phyloP scores from a whole-genome alignment of 1,140 invertebrate genomes.

The Bombus pascuorum region DNA sequence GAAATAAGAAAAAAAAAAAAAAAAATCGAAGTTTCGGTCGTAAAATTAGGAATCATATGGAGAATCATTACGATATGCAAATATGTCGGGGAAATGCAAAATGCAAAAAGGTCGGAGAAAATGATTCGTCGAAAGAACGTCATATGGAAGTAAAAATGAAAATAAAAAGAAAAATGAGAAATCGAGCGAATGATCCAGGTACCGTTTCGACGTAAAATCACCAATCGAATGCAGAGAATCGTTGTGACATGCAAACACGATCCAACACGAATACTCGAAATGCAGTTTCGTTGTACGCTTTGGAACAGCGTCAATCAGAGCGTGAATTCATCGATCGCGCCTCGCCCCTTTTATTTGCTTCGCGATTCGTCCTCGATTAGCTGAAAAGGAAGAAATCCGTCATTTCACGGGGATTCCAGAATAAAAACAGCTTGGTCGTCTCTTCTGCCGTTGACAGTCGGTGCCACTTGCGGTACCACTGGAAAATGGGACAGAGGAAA shows the following conservation, averaged over 20 bases:
- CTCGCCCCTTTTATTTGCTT: slow-evolving; percentile 9
- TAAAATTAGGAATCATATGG: no score
- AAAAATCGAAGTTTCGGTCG: no score
- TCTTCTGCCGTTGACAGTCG: slow-evolving; percentile 20
- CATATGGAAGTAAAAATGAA: background rate
- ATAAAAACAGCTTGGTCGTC: slow-evolving; percentile 19
- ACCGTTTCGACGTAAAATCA: slow-evolving; percentile 21
- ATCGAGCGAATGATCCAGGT: background rate
- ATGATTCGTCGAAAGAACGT: background rate
- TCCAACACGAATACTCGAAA: slow-evolving; percentile 41
- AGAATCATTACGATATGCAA: no score
- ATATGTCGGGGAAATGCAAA: no score
- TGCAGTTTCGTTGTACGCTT: slow-evolving; percentile 53
- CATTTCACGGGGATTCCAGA: slow-evolving; percentile 19
- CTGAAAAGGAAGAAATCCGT: slow-evolving; percentile 42
- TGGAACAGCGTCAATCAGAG: slow-evolving; percentile 44
- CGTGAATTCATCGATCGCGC: slow-evolving; percentile 43
- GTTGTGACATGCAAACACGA: slow-evolving; percentile 20
- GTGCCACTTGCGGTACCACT: background rate
- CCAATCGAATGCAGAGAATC: slow-evolving; percentile 14
- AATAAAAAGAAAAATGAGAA: background rate
- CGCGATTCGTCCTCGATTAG: slow-evolving; percentile 9
- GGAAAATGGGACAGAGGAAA: slow-evolving; percentile 35
- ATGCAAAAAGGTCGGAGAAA: background rate
- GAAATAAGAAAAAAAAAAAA: no score